Evolutionary conservation across 2,888 invertebrate species (phyloP).

Genomic region (Mylabris sibirica): DNA sequence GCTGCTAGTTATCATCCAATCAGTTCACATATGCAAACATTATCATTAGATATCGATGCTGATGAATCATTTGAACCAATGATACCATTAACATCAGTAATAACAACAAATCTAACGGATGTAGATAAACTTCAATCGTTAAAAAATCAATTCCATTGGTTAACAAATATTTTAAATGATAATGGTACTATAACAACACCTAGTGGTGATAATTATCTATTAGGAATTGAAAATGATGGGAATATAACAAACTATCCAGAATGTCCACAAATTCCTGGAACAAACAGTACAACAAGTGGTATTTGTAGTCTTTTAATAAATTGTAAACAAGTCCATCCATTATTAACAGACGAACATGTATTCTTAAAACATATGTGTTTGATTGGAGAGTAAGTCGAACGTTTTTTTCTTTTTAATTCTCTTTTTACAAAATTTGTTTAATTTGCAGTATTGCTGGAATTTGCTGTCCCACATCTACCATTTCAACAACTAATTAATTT

Average conservation of each 20-base stretch:
- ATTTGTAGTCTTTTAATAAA: slow-evolving; percentile 43
- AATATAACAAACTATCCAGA: slow-evolving; percentile 34
- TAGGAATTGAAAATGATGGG: slow-evolving; percentile 38
- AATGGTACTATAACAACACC: slow-evolving; percentile 42
- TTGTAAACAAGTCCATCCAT: slow-evolving; percentile 40
- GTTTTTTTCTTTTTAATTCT: neutral
- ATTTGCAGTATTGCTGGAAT: slow-evolving; percentile 46
- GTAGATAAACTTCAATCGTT: slow-evolving; percentile 20
- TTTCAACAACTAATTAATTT: neutral
- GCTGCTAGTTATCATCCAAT: too few species aligned
- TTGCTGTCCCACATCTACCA: slow-evolving; percentile 42
- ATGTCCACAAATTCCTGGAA: slow-evolving; percentile 40
- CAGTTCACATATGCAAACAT: too few species aligned
- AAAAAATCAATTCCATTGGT: slow-evolving; percentile 41
- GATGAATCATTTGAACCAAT: too few species aligned
- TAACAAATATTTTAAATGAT: slow-evolving; percentile 39
- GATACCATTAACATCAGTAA: neutral
- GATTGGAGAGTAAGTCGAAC: slow-evolving; percentile 42
- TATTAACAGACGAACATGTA: slow-evolving; percentile 39
- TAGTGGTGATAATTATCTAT: slow-evolving; percentile 37
- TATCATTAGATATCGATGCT: too few species aligned
- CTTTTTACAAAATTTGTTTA: slow-evolving; percentile 14
- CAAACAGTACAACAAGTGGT: slow-evolving; percentile 36
- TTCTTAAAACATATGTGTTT: slow-evolving; percentile 46
- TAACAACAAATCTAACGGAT: slow-evolving; percentile 1